Evolutionary conservation across 2,888 invertebrate genomes (phyloP), one percentile per base, ranked within the genome.

Genomic region (Platycnemis pennipes): DNA sequence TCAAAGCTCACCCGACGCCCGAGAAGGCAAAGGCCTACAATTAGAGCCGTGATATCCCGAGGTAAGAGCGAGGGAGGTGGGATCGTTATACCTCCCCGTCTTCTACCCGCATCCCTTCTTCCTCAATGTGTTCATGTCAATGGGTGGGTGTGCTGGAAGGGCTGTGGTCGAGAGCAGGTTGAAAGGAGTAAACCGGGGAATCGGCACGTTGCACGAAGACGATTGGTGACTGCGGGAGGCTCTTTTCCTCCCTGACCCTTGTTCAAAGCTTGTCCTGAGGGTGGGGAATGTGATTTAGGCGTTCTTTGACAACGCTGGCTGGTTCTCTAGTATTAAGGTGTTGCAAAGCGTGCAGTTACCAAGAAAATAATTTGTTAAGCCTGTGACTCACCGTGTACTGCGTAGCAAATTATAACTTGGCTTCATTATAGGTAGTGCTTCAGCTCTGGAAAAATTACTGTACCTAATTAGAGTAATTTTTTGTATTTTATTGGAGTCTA

Each of bases 1-100:
- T 77, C 37, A 37, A 37, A 77, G 77, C 77, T 77, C 77, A 37
- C n/a, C 37, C 77, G 77, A 77, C 77, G 37, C 77, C 16, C n/a
- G 77, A 77, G 77, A 63, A 63, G 63, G 63, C 63, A 77, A 77
- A 77, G 31, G 8, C 37, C 77, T 77, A 37, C 77, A 37, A 77
- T 77, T 77, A 77, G 77, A 37, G 77, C 77, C 77, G 77, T 77
- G 77, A 77, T 77, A 77, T 77, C 77, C 77, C 77, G 77, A 37
- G 77, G 31, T 77, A 37, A 77, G 77, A 37, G 77, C 77, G 37
- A 69, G 31, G 26, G 26, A 22, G 63, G 5, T 37, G 31, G 11
- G 77, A 37, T 77, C 77, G 77, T 77, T 63, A 26, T 63, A 63
- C 63, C 63, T 8, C 26, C 7, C 63, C 77, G 31, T 11, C 77